These are phyloP conservation scores for Labeo rohita DNA, from an alignment of 2,113 vertebrate genomes.

Conservation along the genomic window DNA sequence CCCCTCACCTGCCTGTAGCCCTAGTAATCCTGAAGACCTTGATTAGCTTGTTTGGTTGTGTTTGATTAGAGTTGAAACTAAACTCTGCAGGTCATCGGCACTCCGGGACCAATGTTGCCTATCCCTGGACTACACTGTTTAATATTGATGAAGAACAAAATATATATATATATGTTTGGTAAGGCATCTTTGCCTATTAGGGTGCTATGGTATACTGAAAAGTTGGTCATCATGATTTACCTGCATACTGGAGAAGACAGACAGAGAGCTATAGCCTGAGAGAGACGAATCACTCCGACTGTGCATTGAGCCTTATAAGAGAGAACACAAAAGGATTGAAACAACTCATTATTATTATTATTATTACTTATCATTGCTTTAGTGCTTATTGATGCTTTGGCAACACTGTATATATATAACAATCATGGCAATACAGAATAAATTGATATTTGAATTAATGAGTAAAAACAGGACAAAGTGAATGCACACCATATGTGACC, in stretches of 20 bases:
- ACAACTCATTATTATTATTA: background rate
- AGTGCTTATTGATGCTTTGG: background rate
- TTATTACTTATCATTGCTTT: background rate
- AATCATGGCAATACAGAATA: background rate
- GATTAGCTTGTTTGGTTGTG: too few species aligned
- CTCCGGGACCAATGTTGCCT: too few species aligned
- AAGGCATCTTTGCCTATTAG: background rate
- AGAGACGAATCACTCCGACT: constrained; percentile 66
- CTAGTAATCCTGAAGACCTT: too few species aligned
- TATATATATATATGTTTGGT: background rate
- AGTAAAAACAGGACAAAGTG: background rate
- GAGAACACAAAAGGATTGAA: background rate
- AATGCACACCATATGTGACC: background rate
- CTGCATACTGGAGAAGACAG: constrained; percentile 66
- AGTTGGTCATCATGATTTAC: constrained; percentile 54
- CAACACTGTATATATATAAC: background rate
- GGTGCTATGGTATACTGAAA: background rate
- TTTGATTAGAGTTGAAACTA: too few species aligned
- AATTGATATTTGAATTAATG: background rate
- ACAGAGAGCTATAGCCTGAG: constrained; percentile 63
- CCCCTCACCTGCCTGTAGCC: too few species aligned
- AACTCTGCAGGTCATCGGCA: too few species aligned
- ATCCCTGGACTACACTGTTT: background rate
- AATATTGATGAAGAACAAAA: background rate
- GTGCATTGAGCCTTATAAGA: constrained; percentile 64